Evolutionary conservation across 2,113 vertebrate species (phyloP).

Genomic region (Tiliqua scincoides): DNA sequence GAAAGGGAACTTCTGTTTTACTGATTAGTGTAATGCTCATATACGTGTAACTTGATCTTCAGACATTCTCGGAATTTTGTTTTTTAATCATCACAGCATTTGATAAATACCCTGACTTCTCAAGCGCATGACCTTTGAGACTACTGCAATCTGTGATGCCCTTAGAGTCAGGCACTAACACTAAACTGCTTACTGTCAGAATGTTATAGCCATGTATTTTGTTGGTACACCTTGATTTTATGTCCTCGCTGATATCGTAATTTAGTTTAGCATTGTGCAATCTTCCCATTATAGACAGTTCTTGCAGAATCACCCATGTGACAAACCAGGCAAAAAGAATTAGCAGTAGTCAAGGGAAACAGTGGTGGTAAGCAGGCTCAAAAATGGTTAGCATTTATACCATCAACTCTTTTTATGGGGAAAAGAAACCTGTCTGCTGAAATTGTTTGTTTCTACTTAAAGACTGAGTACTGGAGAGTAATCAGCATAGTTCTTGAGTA

Average conservation of each 20-base stretch:
- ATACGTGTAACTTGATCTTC: accelerated
- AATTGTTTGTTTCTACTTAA: no score
- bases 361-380: neutral
- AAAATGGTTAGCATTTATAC: no score
- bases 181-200: neutral
- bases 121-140: neutral
- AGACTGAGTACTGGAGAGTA: no score
- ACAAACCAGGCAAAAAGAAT: neutral
- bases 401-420: no score
- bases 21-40: slow-evolving; percentile 33
- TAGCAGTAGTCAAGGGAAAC: neutral
- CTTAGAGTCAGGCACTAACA: slow-evolving; percentile 28
- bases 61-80: neutral
- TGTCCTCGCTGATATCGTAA: neutral
- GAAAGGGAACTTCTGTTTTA: slow-evolving; percentile 44
- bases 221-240: neutral
- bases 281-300: neutral
- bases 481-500: no score
- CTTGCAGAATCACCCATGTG: neutral
- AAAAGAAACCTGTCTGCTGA: no score
- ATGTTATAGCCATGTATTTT: accelerated
- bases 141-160: neutral
- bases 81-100: neutral
- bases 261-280: neutral
- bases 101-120: slow-evolving; percentile 37